Evolutionary conservation across 2,888 invertebrate genomes (phyloP).

Genomic region (Lepidocyrtinus sp.): DNA sequence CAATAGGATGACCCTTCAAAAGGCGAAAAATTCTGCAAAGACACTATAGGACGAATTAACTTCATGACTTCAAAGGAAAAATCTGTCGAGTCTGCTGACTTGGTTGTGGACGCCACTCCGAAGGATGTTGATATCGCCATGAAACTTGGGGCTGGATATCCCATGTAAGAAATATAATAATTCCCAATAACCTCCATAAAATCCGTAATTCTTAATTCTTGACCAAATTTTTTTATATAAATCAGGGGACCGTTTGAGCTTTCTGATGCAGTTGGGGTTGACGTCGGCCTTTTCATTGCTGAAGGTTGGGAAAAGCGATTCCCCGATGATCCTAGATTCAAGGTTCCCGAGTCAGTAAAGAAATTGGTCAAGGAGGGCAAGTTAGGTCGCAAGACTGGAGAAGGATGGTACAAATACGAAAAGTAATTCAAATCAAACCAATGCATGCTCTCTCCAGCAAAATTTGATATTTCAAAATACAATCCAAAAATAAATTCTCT

Average conservation of each 20-base stretch:
- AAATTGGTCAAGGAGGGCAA: slow-evolving; percentile 76
- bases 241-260: slow-evolving; percentile 84
- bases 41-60: slow-evolving; percentile 72
- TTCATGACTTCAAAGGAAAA: slow-evolving; percentile 77
- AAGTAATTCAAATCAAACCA: too few relatives aligned
- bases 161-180: slow-evolving; percentile 77
- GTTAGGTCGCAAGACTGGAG: slow-evolving; percentile 75
- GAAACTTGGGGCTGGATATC: slow-evolving; percentile 91
- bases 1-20: slow-evolving; percentile 69
- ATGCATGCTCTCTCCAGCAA: too few relatives aligned
- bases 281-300: slow-evolving; percentile 84
- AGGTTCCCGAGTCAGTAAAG: slow-evolving; percentile 71
- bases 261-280: slow-evolving; percentile 87
- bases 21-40: slow-evolving; percentile 73
- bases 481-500: too few relatives aligned
- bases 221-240: slow-evolving; percentile 14
- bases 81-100: slow-evolving; percentile 75
- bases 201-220: too few relatives aligned
- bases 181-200: too few relatives aligned
- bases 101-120: slow-evolving; percentile 78
- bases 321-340: slow-evolving; percentile 73
- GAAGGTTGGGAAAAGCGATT: slow-evolving; percentile 77
- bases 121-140: slow-evolving; percentile 90
- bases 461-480: too few relatives aligned
- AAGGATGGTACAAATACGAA: slow-evolving; percentile 77